Conservation (phyloP, 2,113 vertebrate species). For the Daphoenositta chrysoptera region DNA sequence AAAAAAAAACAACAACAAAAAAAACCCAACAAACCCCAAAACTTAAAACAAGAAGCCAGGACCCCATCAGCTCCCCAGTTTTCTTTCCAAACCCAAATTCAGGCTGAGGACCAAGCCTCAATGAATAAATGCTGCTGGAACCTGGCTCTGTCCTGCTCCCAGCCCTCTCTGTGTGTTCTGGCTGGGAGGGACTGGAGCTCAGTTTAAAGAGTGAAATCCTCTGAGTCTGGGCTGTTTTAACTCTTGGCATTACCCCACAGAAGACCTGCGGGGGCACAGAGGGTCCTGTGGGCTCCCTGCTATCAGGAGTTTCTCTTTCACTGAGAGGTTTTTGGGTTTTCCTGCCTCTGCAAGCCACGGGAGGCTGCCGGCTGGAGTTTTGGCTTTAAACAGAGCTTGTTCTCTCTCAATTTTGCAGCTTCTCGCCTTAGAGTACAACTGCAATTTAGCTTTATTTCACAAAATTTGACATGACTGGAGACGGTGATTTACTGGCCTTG, state of each 20-base stretch:
- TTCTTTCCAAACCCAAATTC: not conserved
- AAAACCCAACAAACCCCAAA: not conserved
- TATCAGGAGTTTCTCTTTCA: not conserved
- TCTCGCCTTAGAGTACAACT: not conserved
- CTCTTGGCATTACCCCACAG: not conserved
- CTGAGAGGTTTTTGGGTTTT: not conserved
- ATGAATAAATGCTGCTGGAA: not conserved
- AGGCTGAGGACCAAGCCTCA: not conserved
- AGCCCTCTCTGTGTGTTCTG: not conserved
- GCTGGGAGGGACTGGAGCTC: not conserved
- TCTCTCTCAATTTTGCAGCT: not conserved
- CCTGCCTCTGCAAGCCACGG: accelerated
- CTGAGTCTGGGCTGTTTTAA: not conserved
- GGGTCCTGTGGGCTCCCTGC: not conserved
- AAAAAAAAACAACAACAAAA: not conserved
- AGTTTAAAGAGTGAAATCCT: not conserved
- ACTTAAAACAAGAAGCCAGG: not conserved
- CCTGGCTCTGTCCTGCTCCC: not conserved
- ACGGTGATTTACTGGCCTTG: slow-evolving; percentile 47
- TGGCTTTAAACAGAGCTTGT: not conserved
- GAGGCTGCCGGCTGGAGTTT: not conserved
- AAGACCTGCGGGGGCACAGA: not conserved
- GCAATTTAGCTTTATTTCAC: slow-evolving; percentile 47
- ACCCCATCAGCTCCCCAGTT: not conserved
- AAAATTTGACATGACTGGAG: slow-evolving; percentile 31